Percentiles rank a stretch among this genome's conserved stretches.
Conservation (phyloP, 2,113 vertebrate genomes). For the Scophthalmus maximus region DNA sequence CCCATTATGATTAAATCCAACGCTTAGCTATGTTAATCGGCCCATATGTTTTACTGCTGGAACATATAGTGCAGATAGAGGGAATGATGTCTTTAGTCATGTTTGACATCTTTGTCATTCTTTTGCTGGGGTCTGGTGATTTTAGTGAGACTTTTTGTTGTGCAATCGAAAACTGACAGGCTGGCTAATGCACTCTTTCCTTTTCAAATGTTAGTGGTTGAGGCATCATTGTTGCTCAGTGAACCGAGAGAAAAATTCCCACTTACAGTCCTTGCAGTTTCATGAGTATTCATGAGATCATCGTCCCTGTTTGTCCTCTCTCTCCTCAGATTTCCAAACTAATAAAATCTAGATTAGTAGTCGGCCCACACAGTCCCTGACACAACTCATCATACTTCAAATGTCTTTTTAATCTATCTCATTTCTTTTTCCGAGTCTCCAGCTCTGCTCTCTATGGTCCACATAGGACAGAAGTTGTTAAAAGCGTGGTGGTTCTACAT, state of each 20-base stretch:
- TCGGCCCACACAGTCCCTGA: background rate
- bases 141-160: constrained; percentile 3
- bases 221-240: background rate
- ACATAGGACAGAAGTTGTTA: too few relatives aligned
- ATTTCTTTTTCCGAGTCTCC: background rate
- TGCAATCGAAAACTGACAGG: background rate
- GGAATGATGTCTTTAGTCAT: too few relatives aligned
- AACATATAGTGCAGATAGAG: background rate
- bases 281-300: background rate
- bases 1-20: constrained; percentile 23
- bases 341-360: background rate
- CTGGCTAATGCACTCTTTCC: background rate
- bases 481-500: too few relatives aligned
- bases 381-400: constrained; percentile 8
- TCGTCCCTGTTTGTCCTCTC: background rate
- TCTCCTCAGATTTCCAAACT: background rate
- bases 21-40: constrained; percentile 6
- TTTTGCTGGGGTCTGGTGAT: background rate
- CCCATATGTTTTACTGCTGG: constrained; percentile 3
- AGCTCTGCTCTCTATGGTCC: background rate
- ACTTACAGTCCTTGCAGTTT: background rate
- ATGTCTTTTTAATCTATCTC: background rate
- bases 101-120: too few relatives aligned
- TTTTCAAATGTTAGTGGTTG: background rate
- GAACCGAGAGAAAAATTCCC: constrained; percentile 6